Conservation (phyloP, 2,797 vertebrate species). For the Emydoidea blandingii region DNA sequence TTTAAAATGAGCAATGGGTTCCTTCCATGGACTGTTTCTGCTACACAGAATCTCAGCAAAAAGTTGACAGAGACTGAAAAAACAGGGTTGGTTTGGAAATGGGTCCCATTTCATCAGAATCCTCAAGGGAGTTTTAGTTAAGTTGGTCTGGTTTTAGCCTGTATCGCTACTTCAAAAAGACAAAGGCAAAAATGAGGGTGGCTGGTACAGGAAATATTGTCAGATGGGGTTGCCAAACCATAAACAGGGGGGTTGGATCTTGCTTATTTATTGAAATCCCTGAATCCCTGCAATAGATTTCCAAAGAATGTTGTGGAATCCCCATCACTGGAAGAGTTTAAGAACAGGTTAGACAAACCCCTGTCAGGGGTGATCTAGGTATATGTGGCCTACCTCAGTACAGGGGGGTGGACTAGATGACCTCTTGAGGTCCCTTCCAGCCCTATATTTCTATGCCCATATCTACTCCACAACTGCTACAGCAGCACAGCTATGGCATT, state of each 20-base stretch:
- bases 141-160: neutral
- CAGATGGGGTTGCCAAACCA: neutral
- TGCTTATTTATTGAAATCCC: neutral
- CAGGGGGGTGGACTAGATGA: too few species aligned
- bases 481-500: too few species aligned
- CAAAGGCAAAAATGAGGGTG: neutral
- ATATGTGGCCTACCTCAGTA: too few species aligned
- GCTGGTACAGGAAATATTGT: neutral
- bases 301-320: too few species aligned
- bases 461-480: too few species aligned
- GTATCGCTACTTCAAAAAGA: neutral
- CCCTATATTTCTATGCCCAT: too few species aligned
- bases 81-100: neutral
- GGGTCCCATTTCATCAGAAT: neutral
- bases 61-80: neutral
- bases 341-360: too few species aligned
- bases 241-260: neutral
- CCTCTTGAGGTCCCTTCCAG: too few species aligned
- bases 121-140: neutral
- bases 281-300: too few species aligned
- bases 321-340: too few species aligned
- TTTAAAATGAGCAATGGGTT: neutral
- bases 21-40: neutral
- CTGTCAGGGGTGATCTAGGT: too few species aligned
- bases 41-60: neutral